A percentile compares a stretch with the other conserved stretches of the same genome.
These are phyloP conservation scores for Diadegma fenestrale DNA, from an alignment of 2,888 invertebrate genomes.

Conservation along the genomic window DNA sequence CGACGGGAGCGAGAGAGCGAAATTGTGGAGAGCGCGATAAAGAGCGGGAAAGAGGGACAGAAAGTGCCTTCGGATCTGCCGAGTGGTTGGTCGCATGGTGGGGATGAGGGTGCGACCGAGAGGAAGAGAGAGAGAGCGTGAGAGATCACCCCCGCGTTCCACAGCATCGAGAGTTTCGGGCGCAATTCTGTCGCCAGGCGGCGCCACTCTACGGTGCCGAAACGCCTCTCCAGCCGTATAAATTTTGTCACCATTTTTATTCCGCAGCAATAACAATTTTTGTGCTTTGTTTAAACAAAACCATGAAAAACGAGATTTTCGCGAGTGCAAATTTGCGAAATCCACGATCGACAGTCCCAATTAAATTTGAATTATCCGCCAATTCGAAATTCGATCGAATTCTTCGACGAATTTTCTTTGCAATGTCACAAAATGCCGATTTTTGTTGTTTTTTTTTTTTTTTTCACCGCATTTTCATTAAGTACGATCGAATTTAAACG, in stretches of 20 bases:
- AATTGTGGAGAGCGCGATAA: constrained; percentile 65
- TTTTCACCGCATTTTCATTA: background rate
- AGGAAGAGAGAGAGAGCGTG: constrained; percentile 74
- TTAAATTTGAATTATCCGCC: background rate
- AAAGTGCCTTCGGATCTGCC: constrained; percentile 71
- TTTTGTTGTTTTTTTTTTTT: background rate
- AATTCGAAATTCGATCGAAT: background rate
- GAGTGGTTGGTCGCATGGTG: constrained; percentile 71
- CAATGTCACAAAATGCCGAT: too few relatives aligned
- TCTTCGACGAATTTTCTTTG: background rate
- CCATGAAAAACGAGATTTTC: background rate
- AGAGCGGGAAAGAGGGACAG: constrained; percentile 70
- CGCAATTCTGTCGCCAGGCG: constrained; percentile 74
- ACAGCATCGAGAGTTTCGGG: constrained; percentile 66
- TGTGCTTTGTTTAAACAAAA: background rate
- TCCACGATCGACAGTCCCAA: background rate
- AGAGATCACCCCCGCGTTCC: constrained; percentile 80
- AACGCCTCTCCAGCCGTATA: constrained; percentile 62
- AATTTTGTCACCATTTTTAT: constrained; percentile 60
- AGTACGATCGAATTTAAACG: background rate
- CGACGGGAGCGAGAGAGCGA: constrained; percentile 6
- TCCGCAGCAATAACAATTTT: constrained; percentile 16
- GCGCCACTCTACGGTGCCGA: constrained; percentile 82
- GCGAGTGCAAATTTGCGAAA: background rate
- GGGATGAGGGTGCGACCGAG: constrained; percentile 71